Evolutionary conservation across 2,797 vertebrate species (phyloP).

Genomic region (Echeneis naucrates): DNA sequence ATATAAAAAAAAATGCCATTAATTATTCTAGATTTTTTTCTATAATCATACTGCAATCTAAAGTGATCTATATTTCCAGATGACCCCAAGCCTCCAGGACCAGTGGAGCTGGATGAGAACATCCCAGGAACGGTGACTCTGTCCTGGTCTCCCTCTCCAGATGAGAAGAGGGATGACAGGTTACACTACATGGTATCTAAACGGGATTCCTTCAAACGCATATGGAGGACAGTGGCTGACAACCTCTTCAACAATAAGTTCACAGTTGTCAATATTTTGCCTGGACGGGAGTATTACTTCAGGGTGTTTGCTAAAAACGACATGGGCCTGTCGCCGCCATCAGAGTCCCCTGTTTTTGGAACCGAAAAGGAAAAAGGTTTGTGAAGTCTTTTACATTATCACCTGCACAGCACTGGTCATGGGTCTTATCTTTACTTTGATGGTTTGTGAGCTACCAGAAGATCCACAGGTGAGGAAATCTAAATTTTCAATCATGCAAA

Average conservation of each 20-base stretch:
- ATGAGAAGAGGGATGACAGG: slow-evolving; percentile 86
- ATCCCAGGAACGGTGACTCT: slow-evolving; percentile 89
- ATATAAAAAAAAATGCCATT: not conserved
- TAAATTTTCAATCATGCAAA: not conserved
- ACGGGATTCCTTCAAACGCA: slow-evolving; percentile 83
- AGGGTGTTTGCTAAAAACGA: slow-evolving; percentile 91
- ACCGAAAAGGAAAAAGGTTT: slow-evolving; percentile 85
- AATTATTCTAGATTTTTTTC: not conserved
- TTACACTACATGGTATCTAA: slow-evolving; percentile 89
- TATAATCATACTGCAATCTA: not conserved
- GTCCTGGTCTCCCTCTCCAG: slow-evolving; percentile 89
- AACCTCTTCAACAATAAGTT: slow-evolving; percentile 91
- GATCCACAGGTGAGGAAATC: not conserved
- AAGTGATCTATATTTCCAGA: slow-evolving; percentile 72
- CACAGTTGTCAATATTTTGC: slow-evolving; percentile 86
- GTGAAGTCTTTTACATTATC: slow-evolving; percentile 20
- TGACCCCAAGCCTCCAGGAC: slow-evolving; percentile 88
- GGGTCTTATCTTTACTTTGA: not conserved
- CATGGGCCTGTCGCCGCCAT: slow-evolving; percentile 87
- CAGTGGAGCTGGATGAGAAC: slow-evolving; percentile 86
- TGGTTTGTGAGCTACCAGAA: not conserved
- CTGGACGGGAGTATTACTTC: slow-evolving; percentile 90
- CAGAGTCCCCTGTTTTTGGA: slow-evolving; percentile 86
- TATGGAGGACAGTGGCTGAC: slow-evolving; percentile 86
- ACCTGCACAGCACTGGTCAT: not conserved